Evolutionary conservation across 2,113 vertebrate species (phyloP), one percentile per base, ranked within the genome.

Genomic region (Pagrus major): DNA sequence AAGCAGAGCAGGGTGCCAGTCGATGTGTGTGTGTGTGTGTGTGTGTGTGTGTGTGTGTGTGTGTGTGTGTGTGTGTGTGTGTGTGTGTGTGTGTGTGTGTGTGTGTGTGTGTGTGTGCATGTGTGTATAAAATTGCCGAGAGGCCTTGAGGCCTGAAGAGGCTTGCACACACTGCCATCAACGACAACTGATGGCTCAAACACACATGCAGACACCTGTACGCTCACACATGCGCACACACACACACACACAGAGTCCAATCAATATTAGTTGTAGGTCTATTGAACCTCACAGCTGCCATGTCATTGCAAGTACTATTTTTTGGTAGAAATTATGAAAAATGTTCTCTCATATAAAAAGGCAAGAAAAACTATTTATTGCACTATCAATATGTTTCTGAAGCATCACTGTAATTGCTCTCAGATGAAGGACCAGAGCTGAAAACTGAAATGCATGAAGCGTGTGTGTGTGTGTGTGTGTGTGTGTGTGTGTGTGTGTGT

Each of bases 1-100:
- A 94, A 95, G 90, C 92, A 92, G 88, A 85, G 83, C 80, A 54
- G 88, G 90, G 88, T 84, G 88, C 85, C 88, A 81, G 86, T 84
- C 61, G 63, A 83, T 85, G 75, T 80, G 84, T 47, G 65, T 47
- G 15, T 16, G 49, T 52, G 20, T n/a, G 70, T 33, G 56, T 54
- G 41, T 75, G 67, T 75, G 73, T 37, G 42, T 55, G 18, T 52
- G 31, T 21, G 56, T 12, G 35, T 16, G 61, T 54, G 72, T 55
- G 18, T 18, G 56, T 67, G 41, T 58, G 71, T 47, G 68, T 70
- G 60, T 59, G 56, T 47, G 27, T 23, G 29, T 65, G 41, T 68
- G 29, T 41, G 59, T 75, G 73, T 35, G 42, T 55, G 14, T 60
- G 33, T n/a, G 58, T 14, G 37, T 18, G 54, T 55, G 69, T 56